phyloP scores from a whole-genome alignment of 1,140 invertebrate species.

The Heliconius hermathena region DNA sequence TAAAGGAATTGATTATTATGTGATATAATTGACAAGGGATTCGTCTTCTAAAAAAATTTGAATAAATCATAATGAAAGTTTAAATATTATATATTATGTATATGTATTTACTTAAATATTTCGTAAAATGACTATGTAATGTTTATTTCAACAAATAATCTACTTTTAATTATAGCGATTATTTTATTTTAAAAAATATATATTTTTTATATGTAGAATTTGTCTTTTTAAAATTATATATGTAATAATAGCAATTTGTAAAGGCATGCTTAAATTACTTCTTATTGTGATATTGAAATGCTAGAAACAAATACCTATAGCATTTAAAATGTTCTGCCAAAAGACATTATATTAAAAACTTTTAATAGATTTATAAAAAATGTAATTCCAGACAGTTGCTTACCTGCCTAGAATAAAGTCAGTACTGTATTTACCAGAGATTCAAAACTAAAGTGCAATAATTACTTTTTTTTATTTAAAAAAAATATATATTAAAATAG shows the following conservation, averaged over 20 bases:
- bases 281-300: constrained; percentile 11
- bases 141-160: too few species aligned
- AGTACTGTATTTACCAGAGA: background rate
- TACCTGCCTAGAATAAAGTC: background rate
- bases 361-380: constrained; percentile 4
- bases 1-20: background rate
- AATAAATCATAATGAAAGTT: too few species aligned
- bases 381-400: background rate
- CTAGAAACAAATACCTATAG: background rate
- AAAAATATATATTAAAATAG: too few species aligned
- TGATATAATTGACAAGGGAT: background rate
- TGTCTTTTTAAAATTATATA: background rate
- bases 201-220: background rate
- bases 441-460: background rate
- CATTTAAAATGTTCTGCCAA: constrained; percentile 27
- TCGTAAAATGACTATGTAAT: too few species aligned
- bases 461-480: too few species aligned
- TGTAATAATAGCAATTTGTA: background rate
- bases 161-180: too few species aligned
- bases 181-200: too few species aligned
- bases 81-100: background rate
- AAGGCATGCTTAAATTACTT: background rate
- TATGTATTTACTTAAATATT: background rate
- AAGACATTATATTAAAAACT: constrained; percentile 10
- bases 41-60: background rate